Conservation (phyloP, 1,140 invertebrate species). For the Centruroides vittatus region DNA sequence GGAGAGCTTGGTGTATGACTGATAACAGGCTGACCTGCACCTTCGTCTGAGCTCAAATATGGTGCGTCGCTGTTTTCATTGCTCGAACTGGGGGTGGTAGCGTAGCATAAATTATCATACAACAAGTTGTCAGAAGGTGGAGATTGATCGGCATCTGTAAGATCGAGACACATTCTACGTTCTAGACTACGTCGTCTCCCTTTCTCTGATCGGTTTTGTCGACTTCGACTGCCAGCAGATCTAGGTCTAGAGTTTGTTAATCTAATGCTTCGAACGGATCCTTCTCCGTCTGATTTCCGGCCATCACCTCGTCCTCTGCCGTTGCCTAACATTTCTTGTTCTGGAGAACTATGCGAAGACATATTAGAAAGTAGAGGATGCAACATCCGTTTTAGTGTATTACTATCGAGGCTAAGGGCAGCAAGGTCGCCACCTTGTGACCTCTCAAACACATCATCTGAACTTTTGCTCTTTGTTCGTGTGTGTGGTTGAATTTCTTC, state of each 20-base stretch:
- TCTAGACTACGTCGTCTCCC: constrained; percentile 14
- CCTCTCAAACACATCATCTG: constrained; percentile 59
- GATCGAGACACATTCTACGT: constrained; percentile 29
- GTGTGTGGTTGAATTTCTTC: neutral
- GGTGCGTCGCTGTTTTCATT: constrained; percentile 21
- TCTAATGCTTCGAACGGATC: constrained; percentile 1
- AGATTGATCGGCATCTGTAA: constrained; percentile 28
- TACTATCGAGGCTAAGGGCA: constrained; percentile 46
- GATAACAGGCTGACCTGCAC: constrained; percentile 2
- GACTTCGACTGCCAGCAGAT: neutral
- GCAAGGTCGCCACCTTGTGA: constrained; percentile 26
- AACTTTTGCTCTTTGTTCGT: constrained; percentile 47
- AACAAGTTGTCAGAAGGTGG: constrained; percentile 19
- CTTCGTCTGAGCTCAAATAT: constrained; percentile 16
- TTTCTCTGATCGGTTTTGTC: constrained; percentile 14
- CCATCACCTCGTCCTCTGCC: neutral
- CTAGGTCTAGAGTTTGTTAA: neutral
- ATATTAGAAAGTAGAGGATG: constrained; percentile 63
- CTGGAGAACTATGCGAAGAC: constrained; percentile 56
- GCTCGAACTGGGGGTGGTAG: constrained; percentile 19
- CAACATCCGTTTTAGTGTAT: constrained; percentile 81
- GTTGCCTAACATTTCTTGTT: constrained; percentile 43
- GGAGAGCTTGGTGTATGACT: constrained; percentile 12
- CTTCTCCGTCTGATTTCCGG: constrained; percentile 5
- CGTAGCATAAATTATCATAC: constrained; percentile 71